Evolutionary conservation across 1,140 invertebrate species (phyloP).

Genomic region (Pseudomyrmex sp.): DNA sequence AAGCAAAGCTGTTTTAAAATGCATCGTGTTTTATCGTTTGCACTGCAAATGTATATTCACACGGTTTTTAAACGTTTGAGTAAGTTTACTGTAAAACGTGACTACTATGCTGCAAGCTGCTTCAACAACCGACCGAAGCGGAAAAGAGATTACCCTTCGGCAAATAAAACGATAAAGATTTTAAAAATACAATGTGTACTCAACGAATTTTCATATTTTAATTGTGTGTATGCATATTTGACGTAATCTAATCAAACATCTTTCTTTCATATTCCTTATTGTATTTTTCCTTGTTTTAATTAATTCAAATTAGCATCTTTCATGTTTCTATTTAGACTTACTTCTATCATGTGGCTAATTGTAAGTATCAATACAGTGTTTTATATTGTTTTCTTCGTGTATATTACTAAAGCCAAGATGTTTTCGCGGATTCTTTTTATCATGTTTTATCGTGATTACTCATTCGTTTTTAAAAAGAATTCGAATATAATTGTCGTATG

Average conservation of each 20-base stretch:
- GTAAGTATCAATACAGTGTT: no score
- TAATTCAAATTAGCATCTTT: background rate
- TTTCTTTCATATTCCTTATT: background rate
- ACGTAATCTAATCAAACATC: background rate
- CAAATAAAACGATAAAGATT: constrained; percentile 25
- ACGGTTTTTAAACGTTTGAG: background rate
- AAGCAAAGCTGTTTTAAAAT: background rate
- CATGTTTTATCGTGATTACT: background rate
- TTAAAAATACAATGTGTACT: background rate
- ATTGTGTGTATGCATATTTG: background rate
- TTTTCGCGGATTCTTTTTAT: no score
- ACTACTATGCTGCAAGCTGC: background rate
- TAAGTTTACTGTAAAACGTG: constrained; percentile 30
- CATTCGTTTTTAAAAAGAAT: background rate
- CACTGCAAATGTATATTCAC: background rate
- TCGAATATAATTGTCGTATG: background rate
- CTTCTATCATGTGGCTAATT: no score
- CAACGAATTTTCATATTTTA: background rate
- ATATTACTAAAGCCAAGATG: no score
- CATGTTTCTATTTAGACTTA: background rate
- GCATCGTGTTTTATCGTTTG: constrained; percentile 14
- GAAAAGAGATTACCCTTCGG: constrained; percentile 2
- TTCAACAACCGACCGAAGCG: constrained; percentile 8
- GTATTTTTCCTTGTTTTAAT: background rate
- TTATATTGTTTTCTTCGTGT: no score